Percentiles rank a stretch among this genome's conserved stretches.
Conservation (phyloP, 2,113 vertebrate genomes). For the Hiodon alosoides region DNA sequence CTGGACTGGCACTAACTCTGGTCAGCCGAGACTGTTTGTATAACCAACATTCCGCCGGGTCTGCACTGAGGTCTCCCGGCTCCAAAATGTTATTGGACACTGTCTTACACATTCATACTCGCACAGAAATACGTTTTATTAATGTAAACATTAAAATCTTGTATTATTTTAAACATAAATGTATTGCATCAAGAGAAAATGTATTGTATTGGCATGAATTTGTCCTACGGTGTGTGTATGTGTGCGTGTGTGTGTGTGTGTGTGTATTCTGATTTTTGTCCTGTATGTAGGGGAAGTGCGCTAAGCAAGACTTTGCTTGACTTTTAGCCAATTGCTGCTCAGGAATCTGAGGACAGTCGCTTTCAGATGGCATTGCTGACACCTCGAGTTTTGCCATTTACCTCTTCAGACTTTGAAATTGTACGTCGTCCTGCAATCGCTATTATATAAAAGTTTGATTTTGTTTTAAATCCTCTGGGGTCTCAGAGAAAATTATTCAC, state of each 20-base stretch:
- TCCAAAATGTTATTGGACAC: conserved; percentile 11
- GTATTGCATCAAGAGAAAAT: conserved; percentile 23
- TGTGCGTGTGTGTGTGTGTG: not conserved
- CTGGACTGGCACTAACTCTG: conserved; percentile 11
- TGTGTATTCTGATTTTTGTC: not conserved
- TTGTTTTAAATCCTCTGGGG: not conserved
- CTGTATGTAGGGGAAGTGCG: not conserved
- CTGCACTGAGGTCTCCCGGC: conserved; percentile 1
- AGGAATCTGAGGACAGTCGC: not conserved
- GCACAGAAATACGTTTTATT: conserved; percentile 12
- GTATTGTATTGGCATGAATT: conserved; percentile 41
- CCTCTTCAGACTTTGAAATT: not conserved
- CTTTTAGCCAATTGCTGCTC: not conserved
- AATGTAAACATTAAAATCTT: conserved; percentile 10
- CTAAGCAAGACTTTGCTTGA: not conserved
- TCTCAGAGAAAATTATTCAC: not conserved
- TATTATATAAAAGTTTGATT: not conserved
- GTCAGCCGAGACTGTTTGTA: conserved; percentile 9
- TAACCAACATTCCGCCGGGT: conserved; percentile 19
- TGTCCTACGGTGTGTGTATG: conserved; percentile 19
- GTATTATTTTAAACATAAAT: conserved; percentile 19
- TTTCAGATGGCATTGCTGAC: not conserved
- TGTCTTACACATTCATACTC: not conserved
- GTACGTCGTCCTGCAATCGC: not conserved
- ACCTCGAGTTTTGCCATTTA: not conserved